Evolutionary conservation across 2,113 vertebrate genomes (phyloP), one percentile per base, ranked within the genome.

Genomic region (Baryphthengus martii): DNA sequence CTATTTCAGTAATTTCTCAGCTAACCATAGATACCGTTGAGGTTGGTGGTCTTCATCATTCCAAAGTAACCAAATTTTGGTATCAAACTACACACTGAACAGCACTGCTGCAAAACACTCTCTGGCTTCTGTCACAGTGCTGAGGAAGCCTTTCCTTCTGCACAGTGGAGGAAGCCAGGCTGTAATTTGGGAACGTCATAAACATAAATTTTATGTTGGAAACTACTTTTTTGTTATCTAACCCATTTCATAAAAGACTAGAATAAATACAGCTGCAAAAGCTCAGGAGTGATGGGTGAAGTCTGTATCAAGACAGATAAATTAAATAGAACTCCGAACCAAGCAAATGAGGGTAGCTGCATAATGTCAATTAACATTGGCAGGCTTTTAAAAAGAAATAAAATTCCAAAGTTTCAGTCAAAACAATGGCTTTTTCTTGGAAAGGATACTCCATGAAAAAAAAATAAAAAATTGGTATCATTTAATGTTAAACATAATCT

Each of bases 191-290:
- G 39, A 83, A 63, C 15, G 70, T 83, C 35, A 47, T 26, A 83
- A 89, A 78, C 25, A 62, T 47, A 72, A 95, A 89, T 56, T 66
- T 29, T 76, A 66, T 0, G 2, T n/a, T 76, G 20, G 13, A 89
- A 94, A 79, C 28, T 13, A 55, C 26, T 65, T 81, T 63, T 80
- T 80, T 89, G 23, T 79, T 93, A 28, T 16, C 63, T 59, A 85
- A 67, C 35, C 6, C 21, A 31, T 45, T 89, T 90, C 29, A 52
- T 90, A 56, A 44, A 86, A 90, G 37, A 82, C 13, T 23, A 85
- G 37, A 81, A 88, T 80, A 91, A 94, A 93, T 72, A 78, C 49
- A 94, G 56, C 44, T 95, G 62, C 59, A 94, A 85, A 78, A 94
- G n/a, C 33, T 59, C 26, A 7, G 47, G 45, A 84, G 37, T 93